These are phyloP conservation scores for Nycteola revayana DNA, from an alignment of 2,888 invertebrate species.

Conservation along the genomic window DNA sequence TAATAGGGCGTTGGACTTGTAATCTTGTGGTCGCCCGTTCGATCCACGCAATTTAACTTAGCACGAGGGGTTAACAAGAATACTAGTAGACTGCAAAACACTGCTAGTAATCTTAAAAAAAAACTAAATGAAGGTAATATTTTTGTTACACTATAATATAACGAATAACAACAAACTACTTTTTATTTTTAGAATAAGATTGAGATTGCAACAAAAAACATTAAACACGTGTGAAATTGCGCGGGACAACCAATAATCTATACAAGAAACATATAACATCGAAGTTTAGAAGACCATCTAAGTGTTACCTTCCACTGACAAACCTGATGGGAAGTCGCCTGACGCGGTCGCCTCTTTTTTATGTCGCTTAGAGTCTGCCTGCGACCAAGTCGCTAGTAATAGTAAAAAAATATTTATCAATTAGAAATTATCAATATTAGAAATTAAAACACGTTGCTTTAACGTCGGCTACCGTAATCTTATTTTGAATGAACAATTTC, in stretches of 20 bases:
- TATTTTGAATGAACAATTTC: no score
- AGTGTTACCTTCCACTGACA: conserved; percentile 6
- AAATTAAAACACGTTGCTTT: no score
- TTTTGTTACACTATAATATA: not conserved
- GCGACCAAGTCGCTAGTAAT: conserved; percentile 63
- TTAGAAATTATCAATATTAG: no score
- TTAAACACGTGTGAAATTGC: not conserved
- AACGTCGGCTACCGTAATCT: no score
- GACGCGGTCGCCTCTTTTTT: conserved; percentile 59
- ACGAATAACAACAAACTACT: not conserved
- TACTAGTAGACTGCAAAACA: no score
- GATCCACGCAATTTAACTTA: no score
- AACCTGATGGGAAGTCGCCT: conserved; percentile 55
- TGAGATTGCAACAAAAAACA: not conserved
- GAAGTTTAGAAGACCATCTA: not conserved
- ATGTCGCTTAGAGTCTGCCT: conserved; percentile 50
- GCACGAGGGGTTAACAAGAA: no score
- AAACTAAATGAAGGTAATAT: not conserved
- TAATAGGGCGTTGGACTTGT: no score
- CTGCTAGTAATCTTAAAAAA: no score
- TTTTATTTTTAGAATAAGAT: not conserved
- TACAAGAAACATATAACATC: not conserved
- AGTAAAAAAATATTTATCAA: no score
- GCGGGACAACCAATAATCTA: no score
- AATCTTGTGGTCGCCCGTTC: no score